Evolutionary conservation across 1,140 invertebrate species (phyloP).

Genomic region (Drosophila repleta): DNA sequence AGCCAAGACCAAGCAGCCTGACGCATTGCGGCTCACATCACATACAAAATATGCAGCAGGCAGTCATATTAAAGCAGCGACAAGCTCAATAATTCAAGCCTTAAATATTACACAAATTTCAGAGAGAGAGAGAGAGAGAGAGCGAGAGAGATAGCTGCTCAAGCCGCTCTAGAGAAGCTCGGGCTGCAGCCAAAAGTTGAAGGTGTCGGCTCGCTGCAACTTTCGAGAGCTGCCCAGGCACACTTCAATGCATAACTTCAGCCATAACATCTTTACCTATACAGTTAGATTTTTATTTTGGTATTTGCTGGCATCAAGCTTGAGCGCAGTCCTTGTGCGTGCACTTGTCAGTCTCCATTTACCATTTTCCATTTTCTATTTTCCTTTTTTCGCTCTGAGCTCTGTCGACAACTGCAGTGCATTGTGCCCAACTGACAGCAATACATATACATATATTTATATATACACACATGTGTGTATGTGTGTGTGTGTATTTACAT

Average conservation of each 20-base stretch:
- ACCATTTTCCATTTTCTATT: neutral
- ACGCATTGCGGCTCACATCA: neutral
- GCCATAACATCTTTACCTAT: too few relatives aligned
- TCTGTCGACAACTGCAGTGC: conserved; percentile 47
- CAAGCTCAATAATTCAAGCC: neutral
- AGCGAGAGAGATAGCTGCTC: too few relatives aligned
- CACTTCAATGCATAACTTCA: too few relatives aligned
- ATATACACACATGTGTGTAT: conserved; percentile 14
- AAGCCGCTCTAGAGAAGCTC: too few relatives aligned
- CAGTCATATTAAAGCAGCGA: neutral
- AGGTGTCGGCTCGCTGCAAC: too few relatives aligned
- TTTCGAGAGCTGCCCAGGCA: too few relatives aligned
- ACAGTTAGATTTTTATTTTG: too few relatives aligned
- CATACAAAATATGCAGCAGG: neutral
- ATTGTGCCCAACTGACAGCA: conserved; percentile 42
- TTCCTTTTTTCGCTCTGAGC: neutral
- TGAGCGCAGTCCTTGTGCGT: conserved; percentile 2
- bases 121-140: too few relatives aligned
- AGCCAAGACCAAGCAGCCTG: conserved; percentile 3
- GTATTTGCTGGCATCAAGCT: too few relatives aligned
- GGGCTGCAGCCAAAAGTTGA: too few relatives aligned
- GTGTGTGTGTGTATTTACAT: conserved; percentile 58
- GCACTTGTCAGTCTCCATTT: neutral
- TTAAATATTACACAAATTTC: too few relatives aligned
- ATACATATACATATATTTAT: too few relatives aligned